Base-by-base conservation (phyloP, 2,797 vertebrate species). In the Siniperca obscura region DNA sequence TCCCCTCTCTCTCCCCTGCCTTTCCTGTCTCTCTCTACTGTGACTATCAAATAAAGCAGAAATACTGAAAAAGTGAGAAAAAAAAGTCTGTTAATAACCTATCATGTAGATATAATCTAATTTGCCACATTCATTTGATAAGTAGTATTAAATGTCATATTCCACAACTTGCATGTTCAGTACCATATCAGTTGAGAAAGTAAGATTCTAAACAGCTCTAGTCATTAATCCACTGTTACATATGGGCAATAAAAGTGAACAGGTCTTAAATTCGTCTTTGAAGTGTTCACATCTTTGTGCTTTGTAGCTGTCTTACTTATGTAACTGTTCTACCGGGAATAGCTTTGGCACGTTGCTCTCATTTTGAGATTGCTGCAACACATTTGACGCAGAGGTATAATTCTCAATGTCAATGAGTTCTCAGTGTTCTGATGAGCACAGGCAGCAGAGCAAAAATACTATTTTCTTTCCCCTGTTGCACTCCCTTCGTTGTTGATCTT, bases 281-380 rank as follows among this genome's bases (percentile, higher is more conserved):
- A 91, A 86, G 73, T 82, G 48, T 73, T 80, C 74, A 80, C 66
- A 71, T 86, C 59, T 86, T 78, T 83, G 78, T 82, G 64, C 70
- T 86, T 62, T 78, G 68, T 78, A 61, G 65, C 81, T 81, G 76
- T 84, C 66, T 81, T 62, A 53, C 82, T 89, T 86, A 88, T 89
- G 73, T 76, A 89, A 88, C 80, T 80, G 70, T 86, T 81, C 83
- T 78, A 62, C 69, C 74, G 84, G 81, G 86, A 84, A 74, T 66
- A 74, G 83, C 56, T 88, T 87, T 89, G 81, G 79, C 83, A 90
- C 69, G 25, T 78, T 86, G 73, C 87, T 86, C 89, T 91, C 86
- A 84, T 91, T 92, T 90, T 91, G 56, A 86, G 88, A 90, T 84
- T 83, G 72, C 83, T 83, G 90, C 82, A 92, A 81, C 87, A 90